Evolutionary conservation across 2,113 vertebrate species (phyloP).

Genomic region (Trematocara macrostoma): DNA sequence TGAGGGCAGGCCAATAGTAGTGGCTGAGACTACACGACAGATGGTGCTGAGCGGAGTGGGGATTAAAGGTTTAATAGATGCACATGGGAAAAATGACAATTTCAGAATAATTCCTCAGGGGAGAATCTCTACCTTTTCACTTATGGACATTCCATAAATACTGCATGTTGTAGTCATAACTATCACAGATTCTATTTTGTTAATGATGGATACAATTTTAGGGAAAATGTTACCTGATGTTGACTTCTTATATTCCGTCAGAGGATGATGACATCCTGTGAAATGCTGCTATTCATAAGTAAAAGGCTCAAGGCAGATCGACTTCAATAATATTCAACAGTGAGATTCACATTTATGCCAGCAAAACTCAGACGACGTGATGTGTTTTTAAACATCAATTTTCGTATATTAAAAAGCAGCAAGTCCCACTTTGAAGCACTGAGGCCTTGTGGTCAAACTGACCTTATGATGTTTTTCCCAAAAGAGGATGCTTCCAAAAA

Average conservation of each 20-base stretch:
- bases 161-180: not conserved
- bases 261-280: constrained; percentile 56
- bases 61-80: constrained; percentile 40
- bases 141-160: not conserved
- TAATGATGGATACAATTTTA: not conserved
- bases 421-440: not conserved
- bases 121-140: constrained; percentile 1
- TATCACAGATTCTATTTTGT: not conserved
- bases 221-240: constrained; percentile 2
- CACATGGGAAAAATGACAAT: not conserved
- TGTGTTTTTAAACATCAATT: constrained; percentile 2
- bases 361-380: constrained; percentile 12
- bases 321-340: constrained; percentile 19
- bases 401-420: not conserved
- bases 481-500: not conserved
- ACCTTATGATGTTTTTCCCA: not conserved
- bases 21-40: constrained; percentile 34
- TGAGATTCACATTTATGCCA: constrained; percentile 12
- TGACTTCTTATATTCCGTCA: not conserved
- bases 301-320: constrained; percentile 23
- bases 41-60: constrained; percentile 34
- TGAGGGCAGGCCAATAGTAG: not conserved
- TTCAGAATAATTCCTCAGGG: constrained; percentile 28
- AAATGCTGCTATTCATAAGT: constrained; percentile 48
- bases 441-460: not conserved